Conservation (phyloP, 2,888 invertebrate genomes). For the Noctuana brunneofusca region DNA sequence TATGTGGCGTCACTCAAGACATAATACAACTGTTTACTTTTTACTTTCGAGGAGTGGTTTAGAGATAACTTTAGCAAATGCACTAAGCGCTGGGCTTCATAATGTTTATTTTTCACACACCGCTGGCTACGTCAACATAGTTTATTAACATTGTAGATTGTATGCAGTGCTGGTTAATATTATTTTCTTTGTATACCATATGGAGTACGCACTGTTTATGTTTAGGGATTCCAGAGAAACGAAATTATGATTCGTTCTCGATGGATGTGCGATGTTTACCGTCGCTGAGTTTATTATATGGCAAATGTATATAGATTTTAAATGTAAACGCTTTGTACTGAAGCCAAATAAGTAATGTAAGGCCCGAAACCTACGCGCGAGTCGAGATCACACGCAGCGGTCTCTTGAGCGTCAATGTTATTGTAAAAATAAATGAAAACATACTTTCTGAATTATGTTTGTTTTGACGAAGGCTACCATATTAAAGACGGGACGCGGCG, state of each 20-base stretch:
- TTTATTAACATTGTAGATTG: constrained; percentile 62
- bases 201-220: constrained; percentile 33
- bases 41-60: constrained; percentile 65
- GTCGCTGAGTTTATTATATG: constrained; percentile 40
- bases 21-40: constrained; percentile 73
- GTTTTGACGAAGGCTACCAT: constrained; percentile 71
- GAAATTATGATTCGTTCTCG: constrained; percentile 38
- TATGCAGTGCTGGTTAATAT: constrained; percentile 54
- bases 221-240: constrained; percentile 36
- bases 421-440: constrained; percentile 77
- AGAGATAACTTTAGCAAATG: constrained; percentile 78
- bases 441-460: constrained; percentile 74
- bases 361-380: constrained; percentile 56
- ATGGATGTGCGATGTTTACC: constrained; percentile 53
- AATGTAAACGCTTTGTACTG: constrained; percentile 34
- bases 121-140: constrained; percentile 59
- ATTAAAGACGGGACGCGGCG: constrained; percentile 58
- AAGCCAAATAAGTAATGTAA: constrained; percentile 50
- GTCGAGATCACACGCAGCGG: constrained; percentile 64
- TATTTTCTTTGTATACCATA: constrained; percentile 43
- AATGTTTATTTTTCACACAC: constrained; percentile 75
- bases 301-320: constrained; percentile 36
- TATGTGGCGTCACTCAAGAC: constrained; percentile 60
- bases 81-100: constrained; percentile 58
- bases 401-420: constrained; percentile 64